phyloP scores from a whole-genome alignment of 2,888 invertebrate species.

The Microctonus hyperodae region DNA sequence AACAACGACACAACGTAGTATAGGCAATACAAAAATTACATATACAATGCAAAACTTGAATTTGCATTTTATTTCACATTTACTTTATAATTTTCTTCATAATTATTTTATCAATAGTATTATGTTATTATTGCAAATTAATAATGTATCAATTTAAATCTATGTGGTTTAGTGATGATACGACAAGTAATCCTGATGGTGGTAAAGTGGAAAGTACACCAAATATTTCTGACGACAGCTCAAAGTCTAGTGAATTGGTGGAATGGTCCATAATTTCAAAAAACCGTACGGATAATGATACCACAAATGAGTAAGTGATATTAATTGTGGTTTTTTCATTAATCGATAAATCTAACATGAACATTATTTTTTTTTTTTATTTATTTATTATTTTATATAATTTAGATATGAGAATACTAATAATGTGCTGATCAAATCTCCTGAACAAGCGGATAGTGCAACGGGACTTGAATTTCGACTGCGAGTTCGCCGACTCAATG shows the following conservation, averaged over 20 bases:
- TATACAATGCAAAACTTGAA: neutral
- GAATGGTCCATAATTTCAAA: slow-evolving; percentile 32
- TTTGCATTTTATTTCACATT: neutral
- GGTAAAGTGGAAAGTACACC: slow-evolving; percentile 29
- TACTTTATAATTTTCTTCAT: neutral
- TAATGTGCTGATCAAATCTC: slow-evolving; percentile 30
- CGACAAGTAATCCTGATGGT: slow-evolving; percentile 35
- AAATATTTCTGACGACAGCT: slow-evolving; percentile 10
- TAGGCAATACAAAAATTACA: neutral
- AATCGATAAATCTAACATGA: neutral
- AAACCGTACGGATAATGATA: neutral
- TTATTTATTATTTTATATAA: slow-evolving; percentile 17
- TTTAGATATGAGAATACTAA: slow-evolving; percentile 27
- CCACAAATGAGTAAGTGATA: slow-evolving; percentile 29
- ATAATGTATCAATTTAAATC: slow-evolving; percentile 46
- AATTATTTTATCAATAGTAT: neutral
- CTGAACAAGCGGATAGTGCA: slow-evolving; percentile 28
- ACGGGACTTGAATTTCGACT: slow-evolving; percentile 40
- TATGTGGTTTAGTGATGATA: slow-evolving; percentile 44
- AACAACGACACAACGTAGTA: slow-evolving; percentile 1
- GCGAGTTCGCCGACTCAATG: slow-evolving; percentile 43
- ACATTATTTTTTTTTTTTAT: slow-evolving; percentile 21
- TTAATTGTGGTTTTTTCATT: neutral
- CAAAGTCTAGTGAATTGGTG: slow-evolving; percentile 22
- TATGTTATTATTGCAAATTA: neutral